Base-by-base conservation (phyloP, 2,888 invertebrate genomes). In the Drosophila putrida region DNA sequence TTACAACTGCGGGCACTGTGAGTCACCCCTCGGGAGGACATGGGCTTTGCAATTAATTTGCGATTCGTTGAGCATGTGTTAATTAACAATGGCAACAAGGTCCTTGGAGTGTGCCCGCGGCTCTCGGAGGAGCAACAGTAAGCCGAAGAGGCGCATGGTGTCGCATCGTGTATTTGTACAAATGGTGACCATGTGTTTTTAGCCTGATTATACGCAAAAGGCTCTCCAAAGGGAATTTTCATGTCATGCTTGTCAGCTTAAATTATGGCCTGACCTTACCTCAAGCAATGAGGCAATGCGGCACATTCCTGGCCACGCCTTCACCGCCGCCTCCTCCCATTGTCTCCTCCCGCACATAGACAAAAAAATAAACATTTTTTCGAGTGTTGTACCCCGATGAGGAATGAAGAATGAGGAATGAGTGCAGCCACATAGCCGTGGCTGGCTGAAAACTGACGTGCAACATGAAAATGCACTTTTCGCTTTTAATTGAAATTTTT, bases 31-130 rank as follows among this genome's bases (percentile, higher is more conserved):
- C 33, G 54, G 73, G 71, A 68, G 44, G 55, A 71, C 72, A 59
- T 62, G 75, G 71, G 71, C 72, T 78, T 75, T 79, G 82, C 88
- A 91, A 90, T 91, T 88, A 86, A 90, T 91, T 91, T 91, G 90
- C 91, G 89, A 90, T 89, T 90, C 90, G 91, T 71, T 84, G 90
- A 91, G 89, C 91, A 90, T 88, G 86, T 90, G 91, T 91, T 91
- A 91, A 90, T 90, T 91, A 91, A 90, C 88, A 87, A 77, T 73
- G 67, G 79, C 75, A 75, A 78, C 75, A 80, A 69, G 74, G 82
- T 79, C 78, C 76, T 86, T 71, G 65, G 79, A 78, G 85, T 68
- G 63, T 58, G 49, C 59, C 46, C 35, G 55, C 49, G 41, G 67
- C 60, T 43, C 69, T 63, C 62, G 3, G 33, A 55, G 72, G 71